A percentile compares a stretch with the other conserved stretches of the same genome.
phyloP scores from a whole-genome alignment of 2,888 invertebrate species.

The Drosophila recens region DNA sequence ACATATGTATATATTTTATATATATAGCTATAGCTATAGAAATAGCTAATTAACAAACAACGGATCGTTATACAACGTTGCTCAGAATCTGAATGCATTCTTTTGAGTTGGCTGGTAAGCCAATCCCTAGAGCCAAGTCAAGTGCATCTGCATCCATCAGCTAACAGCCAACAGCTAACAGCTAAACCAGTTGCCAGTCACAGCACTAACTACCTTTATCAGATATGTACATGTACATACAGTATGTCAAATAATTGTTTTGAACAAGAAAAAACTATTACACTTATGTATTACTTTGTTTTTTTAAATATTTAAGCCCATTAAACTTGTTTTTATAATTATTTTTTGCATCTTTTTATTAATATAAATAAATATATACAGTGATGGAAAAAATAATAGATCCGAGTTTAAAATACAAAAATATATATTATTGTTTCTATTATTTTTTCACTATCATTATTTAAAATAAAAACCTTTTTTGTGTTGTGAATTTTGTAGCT shows the following conservation, averaged over 20 bases:
- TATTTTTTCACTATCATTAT: background rate
- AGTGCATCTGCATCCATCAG: constrained; percentile 62
- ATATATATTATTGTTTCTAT: too few species aligned
- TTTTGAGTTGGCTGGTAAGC: constrained; percentile 55
- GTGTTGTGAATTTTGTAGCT: background rate
- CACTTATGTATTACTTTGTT: too few species aligned
- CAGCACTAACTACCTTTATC: constrained; percentile 4
- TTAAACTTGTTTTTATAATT: too few species aligned
- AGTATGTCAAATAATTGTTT: background rate
- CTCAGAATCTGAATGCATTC: constrained; percentile 55
- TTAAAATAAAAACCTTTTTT: background rate
- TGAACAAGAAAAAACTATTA: background rate
- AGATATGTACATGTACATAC: background rate
- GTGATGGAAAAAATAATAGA: too few species aligned
- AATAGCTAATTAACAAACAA: constrained; percentile 57
- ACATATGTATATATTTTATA: background rate
- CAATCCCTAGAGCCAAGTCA: constrained; percentile 51
- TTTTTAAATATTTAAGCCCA: too few species aligned
- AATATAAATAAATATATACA: too few species aligned
- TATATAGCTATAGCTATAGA: constrained; percentile 38
- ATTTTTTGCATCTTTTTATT: too few species aligned
- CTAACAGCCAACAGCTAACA: constrained; percentile 9
- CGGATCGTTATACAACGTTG: constrained; percentile 47
- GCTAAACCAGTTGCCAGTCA: constrained; percentile 21
- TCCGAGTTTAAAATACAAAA: too few species aligned